These are phyloP conservation scores for Pinctada fucata DNA, from an alignment of 2,888 invertebrate species.

Conservation along the genomic window DNA sequence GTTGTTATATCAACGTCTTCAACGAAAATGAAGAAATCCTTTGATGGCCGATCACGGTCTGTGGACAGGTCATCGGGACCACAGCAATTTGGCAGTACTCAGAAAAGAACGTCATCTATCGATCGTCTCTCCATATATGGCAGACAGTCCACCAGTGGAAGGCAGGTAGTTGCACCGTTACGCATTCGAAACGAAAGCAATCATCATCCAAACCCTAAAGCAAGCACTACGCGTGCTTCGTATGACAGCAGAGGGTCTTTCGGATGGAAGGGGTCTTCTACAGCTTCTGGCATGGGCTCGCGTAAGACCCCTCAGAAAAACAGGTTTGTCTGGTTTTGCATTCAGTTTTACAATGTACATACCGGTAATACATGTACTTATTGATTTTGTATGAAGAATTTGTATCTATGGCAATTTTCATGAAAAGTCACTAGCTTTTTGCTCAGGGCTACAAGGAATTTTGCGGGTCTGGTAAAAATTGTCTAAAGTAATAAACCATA, in stretches of 20 bases:
- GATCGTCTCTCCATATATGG: conserved; percentile 11
- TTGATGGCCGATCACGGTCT: not conserved
- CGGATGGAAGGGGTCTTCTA: not conserved
- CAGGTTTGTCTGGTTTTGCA: not conserved
- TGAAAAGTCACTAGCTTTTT: no score
- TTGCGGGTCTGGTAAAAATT: no score
- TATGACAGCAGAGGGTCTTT: not conserved
- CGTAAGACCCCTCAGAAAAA: conserved; percentile 7
- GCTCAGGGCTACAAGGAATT: no score
- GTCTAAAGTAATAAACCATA: no score
- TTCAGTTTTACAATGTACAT: no score
- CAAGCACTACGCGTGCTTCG: not conserved
- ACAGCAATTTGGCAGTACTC: not conserved
- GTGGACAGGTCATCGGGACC: not conserved
- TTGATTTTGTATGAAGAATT: no score
- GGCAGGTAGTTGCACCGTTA: conserved; percentile 3
- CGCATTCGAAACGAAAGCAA: not conserved
- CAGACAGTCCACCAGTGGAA: conserved; percentile 2
- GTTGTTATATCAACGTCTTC: no score
- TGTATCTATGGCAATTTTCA: no score
- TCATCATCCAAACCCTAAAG: not conserved
- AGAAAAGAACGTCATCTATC: conserved; percentile 13
- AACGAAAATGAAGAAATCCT: not conserved
- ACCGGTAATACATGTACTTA: no score
- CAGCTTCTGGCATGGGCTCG: not conserved